These are phyloP conservation scores for Leptoclinus maculatus DNA, from an alignment of 2,797 vertebrate species.

Conservation along the genomic window DNA sequence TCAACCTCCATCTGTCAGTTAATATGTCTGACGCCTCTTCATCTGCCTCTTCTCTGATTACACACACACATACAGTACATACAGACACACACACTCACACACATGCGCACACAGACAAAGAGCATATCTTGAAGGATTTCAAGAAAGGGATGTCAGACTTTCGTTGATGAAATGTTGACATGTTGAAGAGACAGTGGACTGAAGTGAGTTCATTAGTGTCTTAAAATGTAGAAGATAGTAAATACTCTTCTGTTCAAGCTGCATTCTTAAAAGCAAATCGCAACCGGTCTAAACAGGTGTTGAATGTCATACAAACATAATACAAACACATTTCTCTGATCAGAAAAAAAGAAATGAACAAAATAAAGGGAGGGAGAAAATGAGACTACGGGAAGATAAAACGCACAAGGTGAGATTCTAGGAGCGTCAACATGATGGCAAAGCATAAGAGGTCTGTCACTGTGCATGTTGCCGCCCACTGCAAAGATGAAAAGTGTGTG, in stretches of 20 bases:
- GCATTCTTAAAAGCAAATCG: slow-evolving; percentile 23
- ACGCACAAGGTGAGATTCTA: slow-evolving; percentile 37
- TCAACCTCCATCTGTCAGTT: slow-evolving; percentile 99
- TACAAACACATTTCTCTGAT: slow-evolving; percentile 17
- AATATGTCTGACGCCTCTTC: slow-evolving; percentile 98
- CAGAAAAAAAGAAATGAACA: slow-evolving; percentile 22
- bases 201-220: slow-evolving; percentile 48
- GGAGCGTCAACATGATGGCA: slow-evolving; percentile 52
- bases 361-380: slow-evolving; percentile 30
- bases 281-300: slow-evolving; percentile 36
- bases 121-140: slow-evolving; percentile 60
- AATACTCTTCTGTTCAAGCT: slow-evolving; percentile 9
- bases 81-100: slow-evolving; percentile 28
- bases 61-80: slow-evolving; percentile 64
- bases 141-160: slow-evolving; percentile 62
- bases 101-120: slow-evolving; percentile 34
- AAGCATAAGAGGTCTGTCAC: slow-evolving; percentile 82
- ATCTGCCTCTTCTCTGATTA: slow-evolving; percentile 88
- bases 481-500: slow-evolving; percentile 78
- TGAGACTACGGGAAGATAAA: slow-evolving; percentile 43
- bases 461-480: slow-evolving; percentile 55
- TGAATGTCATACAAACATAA: slow-evolving; percentile 23
- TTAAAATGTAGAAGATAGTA: slow-evolving; percentile 20
- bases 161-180: slow-evolving; percentile 60
- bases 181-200: slow-evolving; percentile 47